These are phyloP conservation scores for Neoniphon sammara DNA, from an alignment of 2,797 vertebrate genomes.

Conservation along the genomic window DNA sequence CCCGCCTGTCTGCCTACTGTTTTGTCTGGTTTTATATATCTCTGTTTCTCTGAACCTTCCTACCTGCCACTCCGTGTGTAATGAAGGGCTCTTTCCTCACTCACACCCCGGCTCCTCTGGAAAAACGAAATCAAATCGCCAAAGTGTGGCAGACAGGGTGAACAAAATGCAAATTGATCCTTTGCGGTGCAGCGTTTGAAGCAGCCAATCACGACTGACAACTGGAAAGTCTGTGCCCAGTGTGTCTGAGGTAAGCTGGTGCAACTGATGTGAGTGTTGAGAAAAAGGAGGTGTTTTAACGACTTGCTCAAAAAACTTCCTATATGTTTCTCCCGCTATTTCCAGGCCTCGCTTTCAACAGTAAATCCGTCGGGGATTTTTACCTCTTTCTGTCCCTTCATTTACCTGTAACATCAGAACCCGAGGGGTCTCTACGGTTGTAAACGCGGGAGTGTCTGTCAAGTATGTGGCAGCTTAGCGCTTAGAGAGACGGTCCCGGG, in stretches of 20 bases:
- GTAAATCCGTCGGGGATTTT: too few relatives aligned
- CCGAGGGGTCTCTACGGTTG: too few relatives aligned
- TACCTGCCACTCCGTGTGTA: background rate
- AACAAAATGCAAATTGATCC: conserved; percentile 26
- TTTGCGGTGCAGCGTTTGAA: conserved; percentile 10
- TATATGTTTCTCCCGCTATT: too few relatives aligned
- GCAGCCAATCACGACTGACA: conserved; percentile 27
- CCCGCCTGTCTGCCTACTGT: background rate
- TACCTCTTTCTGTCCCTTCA: too few relatives aligned
- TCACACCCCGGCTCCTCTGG: background rate
- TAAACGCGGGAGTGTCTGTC: too few relatives aligned
- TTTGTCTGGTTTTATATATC: conserved; percentile 3
- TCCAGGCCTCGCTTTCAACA: too few relatives aligned
- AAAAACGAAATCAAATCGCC: conserved; percentile 17
- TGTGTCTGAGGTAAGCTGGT: conserved; percentile 2
- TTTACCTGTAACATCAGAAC: too few relatives aligned
- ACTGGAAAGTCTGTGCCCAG: conserved; percentile 13
- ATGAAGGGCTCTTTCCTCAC: background rate
- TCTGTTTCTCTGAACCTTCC: background rate
- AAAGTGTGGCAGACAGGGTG: conserved; percentile 28
- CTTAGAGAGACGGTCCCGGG: too few relatives aligned
- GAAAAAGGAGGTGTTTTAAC: too few relatives aligned
- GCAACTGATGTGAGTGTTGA: too few relatives aligned
- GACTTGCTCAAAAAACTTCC: too few relatives aligned
- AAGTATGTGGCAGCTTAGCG: too few relatives aligned